phyloP scores from a whole-genome alignment of 2,797 vertebrate species.

The Enteromius unitaeniatus region DNA sequence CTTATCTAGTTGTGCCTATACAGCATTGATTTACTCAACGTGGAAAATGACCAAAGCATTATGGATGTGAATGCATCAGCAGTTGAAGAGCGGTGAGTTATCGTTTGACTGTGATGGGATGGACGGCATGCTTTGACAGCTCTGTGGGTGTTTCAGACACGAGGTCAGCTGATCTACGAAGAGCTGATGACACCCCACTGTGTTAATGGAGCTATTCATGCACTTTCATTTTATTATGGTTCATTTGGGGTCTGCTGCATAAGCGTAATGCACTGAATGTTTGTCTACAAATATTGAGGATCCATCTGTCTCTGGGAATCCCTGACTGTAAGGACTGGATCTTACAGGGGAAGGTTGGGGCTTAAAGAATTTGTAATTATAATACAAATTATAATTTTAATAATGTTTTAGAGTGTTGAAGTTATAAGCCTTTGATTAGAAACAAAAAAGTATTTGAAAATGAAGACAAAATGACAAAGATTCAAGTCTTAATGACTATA shows the following conservation, averaged over 20 bases:
- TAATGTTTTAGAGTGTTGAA: neutral
- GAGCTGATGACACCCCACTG: conserved; percentile 11
- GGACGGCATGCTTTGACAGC: conserved; percentile 25
- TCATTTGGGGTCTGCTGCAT: conserved; percentile 7
- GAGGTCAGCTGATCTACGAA: conserved; percentile 20
- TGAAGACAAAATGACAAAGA: too few species aligned
- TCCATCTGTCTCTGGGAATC: conserved; percentile 10
- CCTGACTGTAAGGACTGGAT: neutral
- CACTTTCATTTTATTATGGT: conserved; percentile 51
- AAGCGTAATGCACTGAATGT: neutral
- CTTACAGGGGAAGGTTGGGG: neutral
- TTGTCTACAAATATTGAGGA: neutral
- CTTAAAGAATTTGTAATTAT: neutral
- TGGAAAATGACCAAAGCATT: neutral
- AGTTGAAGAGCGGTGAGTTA: conserved; percentile 24
- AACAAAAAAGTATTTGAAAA: too few species aligned
- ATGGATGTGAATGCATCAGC: conserved; percentile 13
- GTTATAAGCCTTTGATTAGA: neutral
- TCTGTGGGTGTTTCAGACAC: conserved; percentile 10
- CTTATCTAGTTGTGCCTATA: neutral
- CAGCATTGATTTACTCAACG: neutral
- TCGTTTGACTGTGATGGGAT: conserved; percentile 59
- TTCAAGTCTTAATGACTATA: too few species aligned
- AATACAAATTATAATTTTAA: too few species aligned
- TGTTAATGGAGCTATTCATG: conserved; percentile 51